Percentiles rank a stretch among this genome's conserved stretches.
Evolutionary conservation across 2,888 invertebrate genomes (phyloP).

Genomic region (Prostheceraeus crozeri): DNA sequence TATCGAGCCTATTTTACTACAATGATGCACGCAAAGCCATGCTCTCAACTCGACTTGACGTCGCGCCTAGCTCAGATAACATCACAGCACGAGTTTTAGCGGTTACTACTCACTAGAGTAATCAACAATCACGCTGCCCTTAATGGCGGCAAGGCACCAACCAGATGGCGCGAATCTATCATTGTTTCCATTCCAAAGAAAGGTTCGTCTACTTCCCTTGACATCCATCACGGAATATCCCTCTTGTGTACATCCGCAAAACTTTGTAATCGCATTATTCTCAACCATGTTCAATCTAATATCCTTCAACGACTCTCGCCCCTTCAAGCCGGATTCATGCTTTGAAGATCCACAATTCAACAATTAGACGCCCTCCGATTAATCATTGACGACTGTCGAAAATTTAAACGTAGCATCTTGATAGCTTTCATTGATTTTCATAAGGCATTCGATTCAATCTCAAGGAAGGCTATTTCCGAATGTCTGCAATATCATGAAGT

Average conservation of each 20-base stretch:
- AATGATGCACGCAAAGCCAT: too few relatives aligned
- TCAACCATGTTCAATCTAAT: not conserved
- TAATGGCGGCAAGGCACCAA: slow-evolving; percentile 14
- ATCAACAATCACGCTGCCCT: slow-evolving; percentile 8
- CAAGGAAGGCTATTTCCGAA: too few relatives aligned
- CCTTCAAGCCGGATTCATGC: slow-evolving; percentile 25
- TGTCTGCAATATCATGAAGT: too few relatives aligned
- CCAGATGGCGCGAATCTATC: slow-evolving; percentile 17
- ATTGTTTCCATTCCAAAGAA: slow-evolving; percentile 16
- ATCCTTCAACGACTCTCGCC: slow-evolving; percentile 10
- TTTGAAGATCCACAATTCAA: slow-evolving; percentile 26
- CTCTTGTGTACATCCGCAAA: slow-evolving; percentile 10
- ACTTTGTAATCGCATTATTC: not conserved
- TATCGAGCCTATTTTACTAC: too few relatives aligned
- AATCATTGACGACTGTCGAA: slow-evolving; percentile 32
- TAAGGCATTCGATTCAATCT: slow-evolving; percentile 32
- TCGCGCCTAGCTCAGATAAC: not conserved
- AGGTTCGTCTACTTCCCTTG: not conserved
- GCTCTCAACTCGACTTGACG: slow-evolving; percentile 30
- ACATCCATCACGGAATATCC: slow-evolving; percentile 7
- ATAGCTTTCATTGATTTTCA: slow-evolving; percentile 27
- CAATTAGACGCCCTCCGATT: slow-evolving; percentile 25
- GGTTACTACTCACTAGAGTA: slow-evolving; percentile 2
- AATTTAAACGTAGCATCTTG: slow-evolving; percentile 10
- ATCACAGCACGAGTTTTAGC: slow-evolving; percentile 4